phyloP scores from a whole-genome alignment of 2,888 invertebrate genomes.

The Euclidia mi region DNA sequence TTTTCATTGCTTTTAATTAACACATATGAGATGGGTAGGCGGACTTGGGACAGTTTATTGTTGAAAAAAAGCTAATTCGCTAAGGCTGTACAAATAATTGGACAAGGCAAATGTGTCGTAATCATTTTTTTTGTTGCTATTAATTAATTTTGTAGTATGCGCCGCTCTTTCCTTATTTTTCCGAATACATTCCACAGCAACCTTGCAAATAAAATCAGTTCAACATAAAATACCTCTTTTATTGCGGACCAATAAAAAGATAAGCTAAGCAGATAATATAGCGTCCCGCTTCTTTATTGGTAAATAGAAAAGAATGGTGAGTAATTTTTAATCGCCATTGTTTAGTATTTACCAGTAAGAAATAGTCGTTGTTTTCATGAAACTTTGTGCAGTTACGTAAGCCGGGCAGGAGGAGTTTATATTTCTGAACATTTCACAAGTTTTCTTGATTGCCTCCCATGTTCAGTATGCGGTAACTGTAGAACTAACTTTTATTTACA shows the following conservation, averaged over 20 bases:
- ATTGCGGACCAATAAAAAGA: not conserved
- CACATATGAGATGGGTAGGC: no score
- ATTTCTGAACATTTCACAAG: not conserved
- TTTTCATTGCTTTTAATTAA: no score
- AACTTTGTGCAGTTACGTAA: constrained; percentile 2
- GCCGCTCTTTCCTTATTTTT: no score
- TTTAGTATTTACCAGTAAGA: not conserved
- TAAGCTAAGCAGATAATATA: not conserved
- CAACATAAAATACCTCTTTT: not conserved
- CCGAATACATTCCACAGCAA: no score
- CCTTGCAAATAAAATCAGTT: not conserved
- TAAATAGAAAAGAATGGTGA: not conserved
- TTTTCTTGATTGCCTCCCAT: not conserved
- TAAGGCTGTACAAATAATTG: no score
- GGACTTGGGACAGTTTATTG: no score
- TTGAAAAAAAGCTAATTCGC: no score
- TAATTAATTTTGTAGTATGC: no score
- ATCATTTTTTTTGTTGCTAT: no score
- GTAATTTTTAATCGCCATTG: not conserved
- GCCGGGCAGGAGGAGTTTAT: not conserved
- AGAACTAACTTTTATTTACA: no score
- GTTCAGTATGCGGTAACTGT: no score
- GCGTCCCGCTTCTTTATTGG: not conserved
- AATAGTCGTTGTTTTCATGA: not conserved
- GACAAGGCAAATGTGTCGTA: no score